Evolutionary conservation across 2,888 invertebrate genomes (phyloP).

Genomic region (Ptychoptera contaminata): DNA sequence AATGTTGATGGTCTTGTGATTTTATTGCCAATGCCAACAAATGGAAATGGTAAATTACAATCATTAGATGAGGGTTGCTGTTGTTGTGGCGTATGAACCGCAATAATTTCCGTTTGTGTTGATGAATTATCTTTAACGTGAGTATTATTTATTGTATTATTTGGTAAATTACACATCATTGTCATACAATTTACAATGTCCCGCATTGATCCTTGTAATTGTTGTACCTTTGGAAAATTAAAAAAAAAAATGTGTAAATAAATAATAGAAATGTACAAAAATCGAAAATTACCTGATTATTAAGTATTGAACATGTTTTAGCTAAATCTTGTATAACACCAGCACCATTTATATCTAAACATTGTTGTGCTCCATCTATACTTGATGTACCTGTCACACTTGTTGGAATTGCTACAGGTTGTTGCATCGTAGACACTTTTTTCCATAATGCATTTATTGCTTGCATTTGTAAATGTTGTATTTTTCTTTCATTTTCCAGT

Average conservation of each 20-base stretch:
- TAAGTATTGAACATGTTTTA: conserved; percentile 56
- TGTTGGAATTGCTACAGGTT: conserved; percentile 6
- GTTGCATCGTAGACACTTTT: conserved; percentile 55
- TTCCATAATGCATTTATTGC: conserved; percentile 83
- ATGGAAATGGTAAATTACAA: conserved; percentile 32
- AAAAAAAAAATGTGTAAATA: not conserved
- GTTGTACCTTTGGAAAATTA: conserved; percentile 43
- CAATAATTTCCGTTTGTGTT: conserved; percentile 69
- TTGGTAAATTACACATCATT: conserved; percentile 31
- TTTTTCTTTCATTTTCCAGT: conserved; percentile 67
- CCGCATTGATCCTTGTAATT: conserved; percentile 62
- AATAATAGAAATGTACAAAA: not conserved
- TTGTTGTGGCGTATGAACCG: conserved; percentile 60
- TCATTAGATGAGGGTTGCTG: conserved; percentile 12
- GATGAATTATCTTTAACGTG: conserved; percentile 16
- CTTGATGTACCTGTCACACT: not conserved
- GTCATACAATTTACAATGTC: conserved; percentile 59
- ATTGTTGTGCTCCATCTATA: conserved; percentile 9
- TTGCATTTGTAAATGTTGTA: conserved; percentile 78
- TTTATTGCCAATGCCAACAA: conserved; percentile 12
- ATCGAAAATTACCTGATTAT: conserved; percentile 43
- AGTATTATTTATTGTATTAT: not conserved
- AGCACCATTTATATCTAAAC: conserved; percentile 38
- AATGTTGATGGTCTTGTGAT: conserved; percentile 27
- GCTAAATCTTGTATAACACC: conserved; percentile 49